A percentile compares a stretch with the other conserved stretches of the same genome.
Evolutionary conservation across 2,888 invertebrate genomes (phyloP).

Genomic region (Acleris holmiana): DNA sequence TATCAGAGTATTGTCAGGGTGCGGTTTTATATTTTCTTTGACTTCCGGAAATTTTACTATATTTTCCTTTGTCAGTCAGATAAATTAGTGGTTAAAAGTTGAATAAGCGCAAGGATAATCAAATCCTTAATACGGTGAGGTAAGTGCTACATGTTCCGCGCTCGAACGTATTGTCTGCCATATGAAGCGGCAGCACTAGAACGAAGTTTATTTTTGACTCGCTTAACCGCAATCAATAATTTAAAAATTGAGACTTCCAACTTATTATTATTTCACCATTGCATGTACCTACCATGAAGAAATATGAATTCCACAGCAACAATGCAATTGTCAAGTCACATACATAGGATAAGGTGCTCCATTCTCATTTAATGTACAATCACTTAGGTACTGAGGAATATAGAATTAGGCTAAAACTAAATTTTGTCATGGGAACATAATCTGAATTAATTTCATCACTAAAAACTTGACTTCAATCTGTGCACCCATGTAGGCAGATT

Average conservation of each 20-base stretch:
- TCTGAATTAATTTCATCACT: too few relatives aligned
- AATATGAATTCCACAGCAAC: constrained; percentile 10
- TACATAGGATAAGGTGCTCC: too few relatives aligned
- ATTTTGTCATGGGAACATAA: too few relatives aligned
- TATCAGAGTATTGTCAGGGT: constrained; percentile 80
- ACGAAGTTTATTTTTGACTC: constrained; percentile 22
- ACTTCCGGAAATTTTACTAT: constrained; percentile 4
- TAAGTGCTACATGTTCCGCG: constrained; percentile 21
- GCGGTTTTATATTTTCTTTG: constrained; percentile 69
- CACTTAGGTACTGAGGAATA: too few relatives aligned
- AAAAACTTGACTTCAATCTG: too few relatives aligned
- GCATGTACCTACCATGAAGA: neutral
- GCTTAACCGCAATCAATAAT: neutral
- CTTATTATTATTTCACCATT: neutral
- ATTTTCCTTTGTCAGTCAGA: constrained; percentile 18
- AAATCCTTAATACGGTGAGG: constrained; percentile 18
- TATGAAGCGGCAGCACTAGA: constrained; percentile 20
- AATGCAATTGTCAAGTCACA: constrained; percentile 17
- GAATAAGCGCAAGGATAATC: constrained; percentile 1
- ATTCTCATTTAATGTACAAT: too few relatives aligned
- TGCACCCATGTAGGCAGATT: too few relatives aligned
- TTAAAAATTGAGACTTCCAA: neutral
- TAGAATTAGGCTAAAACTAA: too few relatives aligned
- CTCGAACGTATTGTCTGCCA: constrained; percentile 24
- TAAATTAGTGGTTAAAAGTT: constrained; percentile 10